phyloP scores from a whole-genome alignment of 2,797 vertebrate genomes.

The Acanthiza pusilla region DNA sequence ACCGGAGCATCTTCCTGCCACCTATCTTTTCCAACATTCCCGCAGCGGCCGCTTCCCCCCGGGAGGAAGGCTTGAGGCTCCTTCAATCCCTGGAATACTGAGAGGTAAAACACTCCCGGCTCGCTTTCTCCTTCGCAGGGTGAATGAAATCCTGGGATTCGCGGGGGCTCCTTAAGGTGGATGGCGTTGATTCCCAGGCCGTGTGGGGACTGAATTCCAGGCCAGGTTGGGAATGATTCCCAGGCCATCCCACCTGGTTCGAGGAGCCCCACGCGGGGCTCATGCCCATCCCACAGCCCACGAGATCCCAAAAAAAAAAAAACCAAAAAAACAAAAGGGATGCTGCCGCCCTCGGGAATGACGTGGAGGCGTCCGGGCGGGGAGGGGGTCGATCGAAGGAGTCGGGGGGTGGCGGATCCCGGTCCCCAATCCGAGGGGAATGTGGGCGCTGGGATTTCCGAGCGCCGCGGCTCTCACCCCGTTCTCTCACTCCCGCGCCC shows the following conservation, averaged over 20 bases:
- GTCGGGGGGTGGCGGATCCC: rapidly evolving
- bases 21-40: neutral
- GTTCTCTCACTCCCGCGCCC: neutral
- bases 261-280: rapidly evolving
- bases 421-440: neutral
- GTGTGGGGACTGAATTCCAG: neutral
- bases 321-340: rapidly evolving
- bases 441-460: too few relatives aligned
- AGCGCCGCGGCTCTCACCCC: neutral
- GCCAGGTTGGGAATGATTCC: neutral
- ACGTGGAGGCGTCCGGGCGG: neutral
- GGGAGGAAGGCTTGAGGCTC: neutral
- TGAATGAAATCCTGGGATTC: neutral
- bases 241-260: neutral
- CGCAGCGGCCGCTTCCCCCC: neutral
- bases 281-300: rapidly evolving
- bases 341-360: neutral
- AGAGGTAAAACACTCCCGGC: neutral
- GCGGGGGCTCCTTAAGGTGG: neutral
- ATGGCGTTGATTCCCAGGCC: neutral
- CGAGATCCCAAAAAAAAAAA: neutral
- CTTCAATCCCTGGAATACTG: neutral
- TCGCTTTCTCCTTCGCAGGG: neutral
- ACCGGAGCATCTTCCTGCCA: neutral
- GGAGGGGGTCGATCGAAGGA: neutral